Evolutionary conservation across 2,113 vertebrate genomes (phyloP).

Genomic region (Egretta garzetta): DNA sequence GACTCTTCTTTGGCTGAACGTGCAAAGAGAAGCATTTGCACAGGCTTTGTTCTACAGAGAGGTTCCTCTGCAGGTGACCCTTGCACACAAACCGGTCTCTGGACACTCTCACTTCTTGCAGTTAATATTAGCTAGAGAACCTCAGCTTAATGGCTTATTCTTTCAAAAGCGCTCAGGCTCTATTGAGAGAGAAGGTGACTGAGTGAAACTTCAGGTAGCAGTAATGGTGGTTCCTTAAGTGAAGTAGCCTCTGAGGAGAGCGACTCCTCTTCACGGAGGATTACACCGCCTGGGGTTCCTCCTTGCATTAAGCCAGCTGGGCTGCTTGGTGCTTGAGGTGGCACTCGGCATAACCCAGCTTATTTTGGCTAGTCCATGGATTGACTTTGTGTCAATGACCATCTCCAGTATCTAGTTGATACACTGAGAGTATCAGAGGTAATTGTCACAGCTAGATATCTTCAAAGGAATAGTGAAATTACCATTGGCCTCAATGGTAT

Average conservation of each 20-base stretch:
- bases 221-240: background rate
- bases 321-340: background rate
- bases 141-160: background rate
- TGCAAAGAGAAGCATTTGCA: background rate
- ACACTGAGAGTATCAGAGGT: background rate
- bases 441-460: background rate
- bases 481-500: background rate
- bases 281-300: rapidly evolving
- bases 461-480: background rate
- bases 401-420: background rate
- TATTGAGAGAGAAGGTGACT: background rate
- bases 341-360: background rate
- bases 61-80: slow-evolving; percentile 26
- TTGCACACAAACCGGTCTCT: background rate
- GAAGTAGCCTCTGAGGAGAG: background rate
- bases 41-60: slow-evolving; percentile 1
- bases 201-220: background rate
- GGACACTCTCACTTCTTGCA: background rate
- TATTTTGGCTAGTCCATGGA: background rate
- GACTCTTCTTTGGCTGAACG: background rate
- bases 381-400: background rate
- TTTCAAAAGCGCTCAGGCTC: background rate
- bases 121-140: background rate
- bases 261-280: rapidly evolving
- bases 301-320: background rate